Conservation (phyloP, 2,113 vertebrate genomes). For the Apteryx owenii region DNA sequence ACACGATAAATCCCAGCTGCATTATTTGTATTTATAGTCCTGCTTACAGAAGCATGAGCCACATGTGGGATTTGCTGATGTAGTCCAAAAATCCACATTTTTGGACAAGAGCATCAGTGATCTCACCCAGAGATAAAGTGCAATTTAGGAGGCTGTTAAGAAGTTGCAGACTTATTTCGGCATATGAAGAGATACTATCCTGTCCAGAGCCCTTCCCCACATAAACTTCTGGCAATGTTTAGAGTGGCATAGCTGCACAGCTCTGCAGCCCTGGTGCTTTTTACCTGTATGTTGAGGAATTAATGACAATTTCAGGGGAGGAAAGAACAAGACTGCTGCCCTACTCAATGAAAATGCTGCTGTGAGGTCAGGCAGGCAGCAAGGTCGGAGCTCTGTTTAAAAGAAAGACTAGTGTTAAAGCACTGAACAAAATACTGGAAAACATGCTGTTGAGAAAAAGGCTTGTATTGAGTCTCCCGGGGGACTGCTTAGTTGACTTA, state of each 20-base stretch:
- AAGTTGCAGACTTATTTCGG: conserved; percentile 21
- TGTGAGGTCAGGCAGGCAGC: not conserved
- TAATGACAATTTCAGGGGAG: not conserved
- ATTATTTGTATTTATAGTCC: conserved; percentile 69
- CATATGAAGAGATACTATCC: not conserved
- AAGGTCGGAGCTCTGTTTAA: conserved; percentile 12
- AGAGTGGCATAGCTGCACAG: not conserved
- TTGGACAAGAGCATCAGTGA: conserved; percentile 38
- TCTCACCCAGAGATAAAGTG: conserved; percentile 4
- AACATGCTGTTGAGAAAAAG: not conserved
- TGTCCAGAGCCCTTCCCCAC: not conserved
- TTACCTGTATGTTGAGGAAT: not conserved
- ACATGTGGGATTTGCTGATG: conserved; percentile 59
- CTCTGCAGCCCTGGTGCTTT: not conserved
- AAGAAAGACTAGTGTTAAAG: conserved; percentile 3
- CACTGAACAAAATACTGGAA: not conserved
- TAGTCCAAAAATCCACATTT: conserved; percentile 63
- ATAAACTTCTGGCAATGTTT: not conserved
- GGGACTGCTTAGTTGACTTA: not conserved
- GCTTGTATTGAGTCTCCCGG: not conserved
- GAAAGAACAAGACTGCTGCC: not conserved
- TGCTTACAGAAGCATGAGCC: conserved; percentile 65
- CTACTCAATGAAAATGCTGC: not conserved
- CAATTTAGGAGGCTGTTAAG: conserved; percentile 29
- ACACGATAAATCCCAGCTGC: conserved; percentile 63